Percentiles rank a stretch among this genome's conserved stretches.
phyloP scores from a whole-genome alignment of 2,888 invertebrate genomes.

The Bedellia somnulentella region DNA sequence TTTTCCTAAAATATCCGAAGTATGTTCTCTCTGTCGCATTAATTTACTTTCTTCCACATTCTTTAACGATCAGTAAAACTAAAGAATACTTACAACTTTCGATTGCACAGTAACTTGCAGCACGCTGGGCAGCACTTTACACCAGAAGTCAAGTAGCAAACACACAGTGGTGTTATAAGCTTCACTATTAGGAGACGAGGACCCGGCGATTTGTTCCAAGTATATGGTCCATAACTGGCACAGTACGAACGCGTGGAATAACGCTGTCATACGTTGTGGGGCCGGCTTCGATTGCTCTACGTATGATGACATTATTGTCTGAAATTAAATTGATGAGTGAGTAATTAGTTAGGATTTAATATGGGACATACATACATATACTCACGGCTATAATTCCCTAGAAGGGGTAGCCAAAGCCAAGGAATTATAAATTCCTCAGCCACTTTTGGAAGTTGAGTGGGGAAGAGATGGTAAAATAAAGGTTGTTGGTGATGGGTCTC shows the following conservation, averaged over 20 bases:
- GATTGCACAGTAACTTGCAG: conserved; percentile 79
- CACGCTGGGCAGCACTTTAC: conserved; percentile 94
- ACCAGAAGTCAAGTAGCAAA: conserved; percentile 97
- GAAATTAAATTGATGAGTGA: conserved; percentile 5
- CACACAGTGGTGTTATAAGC: conserved; percentile 74
- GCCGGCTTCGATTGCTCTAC: conserved; percentile 89
- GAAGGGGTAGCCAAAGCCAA: too few relatives aligned
- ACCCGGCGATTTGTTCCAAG: conserved; percentile 81
- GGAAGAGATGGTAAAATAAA: too few relatives aligned
- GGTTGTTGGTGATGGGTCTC: too few relatives aligned
- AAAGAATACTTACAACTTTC: conserved; percentile 75
- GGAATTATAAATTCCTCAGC: too few relatives aligned
- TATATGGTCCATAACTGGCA: conserved; percentile 99
- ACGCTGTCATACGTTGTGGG: conserved; percentile 86
- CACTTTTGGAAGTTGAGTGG: too few relatives aligned
- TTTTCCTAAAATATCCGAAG: too few relatives aligned
- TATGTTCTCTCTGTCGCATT: too few relatives aligned
- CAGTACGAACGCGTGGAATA: conserved; percentile 95
- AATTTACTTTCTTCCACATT: too few relatives aligned
- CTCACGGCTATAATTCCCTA: too few relatives aligned
- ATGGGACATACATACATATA: too few relatives aligned
- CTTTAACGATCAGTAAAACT: too few relatives aligned
- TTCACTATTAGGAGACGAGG: conserved; percentile 68
- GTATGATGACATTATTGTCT: conserved; percentile 92
- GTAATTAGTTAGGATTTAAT: neutral